A percentile compares a stretch with the other conserved stretches of the same genome.
These are phyloP conservation scores for Albula glossodonta DNA, from an alignment of 2,113 vertebrate genomes.

Conservation along the genomic window DNA sequence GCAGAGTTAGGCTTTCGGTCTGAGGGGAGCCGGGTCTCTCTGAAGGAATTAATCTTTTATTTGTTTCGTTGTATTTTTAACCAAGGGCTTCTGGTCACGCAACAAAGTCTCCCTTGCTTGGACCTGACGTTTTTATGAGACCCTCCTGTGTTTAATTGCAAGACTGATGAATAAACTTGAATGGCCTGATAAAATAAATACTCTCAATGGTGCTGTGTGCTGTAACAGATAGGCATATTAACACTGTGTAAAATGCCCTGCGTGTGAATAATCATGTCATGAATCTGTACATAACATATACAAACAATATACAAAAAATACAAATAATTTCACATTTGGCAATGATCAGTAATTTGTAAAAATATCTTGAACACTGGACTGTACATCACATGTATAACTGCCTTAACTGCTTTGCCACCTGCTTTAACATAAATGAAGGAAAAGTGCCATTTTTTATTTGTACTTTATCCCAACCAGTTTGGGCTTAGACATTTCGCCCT, in stretches of 20 bases:
- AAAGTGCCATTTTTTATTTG: not conserved
- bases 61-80: conserved; percentile 75
- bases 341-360: not conserved
- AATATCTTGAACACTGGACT: not conserved
- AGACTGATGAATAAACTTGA: not conserved
- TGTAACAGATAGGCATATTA: not conserved
- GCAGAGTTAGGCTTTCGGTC: conserved; percentile 47
- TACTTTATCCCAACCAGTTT: not conserved
- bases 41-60: conserved; percentile 81
- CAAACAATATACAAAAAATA: not conserved
- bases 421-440: not conserved
- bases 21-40: conserved; percentile 64
- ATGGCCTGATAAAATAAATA: not conserved
- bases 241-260: not conserved
- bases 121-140: conserved; percentile 7
- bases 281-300: not conserved
- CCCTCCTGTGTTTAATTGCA: conserved; percentile 12
- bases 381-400: not conserved
- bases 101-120: conserved; percentile 45
- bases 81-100: conserved; percentile 68
- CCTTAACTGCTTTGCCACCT: not conserved
- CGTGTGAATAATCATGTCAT: not conserved
- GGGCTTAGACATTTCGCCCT: not conserved
- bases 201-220: not conserved
- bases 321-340: not conserved